These are phyloP conservation scores for Frieseomelitta varia DNA, from an alignment of 1,140 invertebrate species.

Conservation along the genomic window DNA sequence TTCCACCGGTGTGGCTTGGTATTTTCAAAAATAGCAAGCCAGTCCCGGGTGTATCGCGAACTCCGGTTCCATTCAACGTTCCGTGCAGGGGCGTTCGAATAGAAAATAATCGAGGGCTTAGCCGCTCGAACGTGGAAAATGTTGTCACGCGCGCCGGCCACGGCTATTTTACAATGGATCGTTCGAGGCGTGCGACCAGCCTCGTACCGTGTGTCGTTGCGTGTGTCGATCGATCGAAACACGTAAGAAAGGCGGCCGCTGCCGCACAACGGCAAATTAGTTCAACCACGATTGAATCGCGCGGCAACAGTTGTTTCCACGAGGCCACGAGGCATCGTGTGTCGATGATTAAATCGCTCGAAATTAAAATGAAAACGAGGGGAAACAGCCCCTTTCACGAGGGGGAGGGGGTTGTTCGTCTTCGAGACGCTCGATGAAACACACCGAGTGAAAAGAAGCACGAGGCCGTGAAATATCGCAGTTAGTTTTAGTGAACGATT, in stretches of 20 bases:
- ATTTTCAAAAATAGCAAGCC: constrained; percentile 30
- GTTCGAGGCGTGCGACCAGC: neutral
- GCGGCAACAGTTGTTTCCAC: neutral
- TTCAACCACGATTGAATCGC: too few relatives aligned
- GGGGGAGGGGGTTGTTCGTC: neutral
- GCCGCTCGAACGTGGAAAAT: neutral
- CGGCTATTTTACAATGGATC: constrained; percentile 9
- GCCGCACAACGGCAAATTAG: neutral
- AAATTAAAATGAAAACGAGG: neutral
- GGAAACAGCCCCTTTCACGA: neutral
- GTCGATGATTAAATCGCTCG: neutral
- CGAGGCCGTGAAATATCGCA: neutral
- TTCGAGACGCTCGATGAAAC: neutral
- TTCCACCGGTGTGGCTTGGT: neutral
- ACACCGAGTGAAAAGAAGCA: neutral
- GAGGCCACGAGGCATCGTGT: neutral
- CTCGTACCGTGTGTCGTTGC: neutral
- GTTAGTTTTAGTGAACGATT: neutral
- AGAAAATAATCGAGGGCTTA: constrained; percentile 31
- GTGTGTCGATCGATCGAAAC: constrained; percentile 33
- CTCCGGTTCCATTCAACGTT: constrained; percentile 22
- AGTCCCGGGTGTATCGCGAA: neutral
- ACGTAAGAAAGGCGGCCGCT: neutral
- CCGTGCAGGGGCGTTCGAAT: constrained; percentile 10
- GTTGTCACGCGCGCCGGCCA: neutral